Evolutionary conservation across 2,888 invertebrate genomes (phyloP), one percentile per base, ranked within the genome.

Genomic region (Gasteruption jaculator): DNA sequence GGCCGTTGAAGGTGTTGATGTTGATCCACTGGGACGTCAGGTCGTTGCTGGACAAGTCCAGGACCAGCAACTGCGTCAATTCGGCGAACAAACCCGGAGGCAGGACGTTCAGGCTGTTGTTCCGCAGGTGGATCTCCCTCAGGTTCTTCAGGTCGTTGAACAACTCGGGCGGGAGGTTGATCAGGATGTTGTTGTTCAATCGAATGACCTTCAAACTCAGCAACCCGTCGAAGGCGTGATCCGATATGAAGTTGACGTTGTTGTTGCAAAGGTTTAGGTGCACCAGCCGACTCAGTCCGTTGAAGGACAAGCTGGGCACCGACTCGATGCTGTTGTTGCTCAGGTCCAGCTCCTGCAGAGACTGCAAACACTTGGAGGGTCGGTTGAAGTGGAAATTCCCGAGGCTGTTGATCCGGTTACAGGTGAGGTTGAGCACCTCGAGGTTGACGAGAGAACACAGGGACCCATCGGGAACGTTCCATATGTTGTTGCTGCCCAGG

Each of bases 21-120:
- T 85, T 86, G 48, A 87, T 84, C 87, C 86, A 87, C 63, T 87
- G 88, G 33, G 85, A 82, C 3, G 86, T 85, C 46, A 91, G 73
- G 70, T 87, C 86, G 66, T 89, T 89, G 54, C 81, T 80, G 19
- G 86, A 85, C 57, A 89, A 72, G 71, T 89, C 87, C 46, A 89
- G 73, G 46, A 87, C 83, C 36, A 86, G 72, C 36, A 91, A 75
- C 69, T 87, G 85, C 38, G 81, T 77, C 41, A 89, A 73, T 57
- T 86, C 86, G 59, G 82, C 79, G 63, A 91, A 88, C 44, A 90
- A 73, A 16, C 86, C 87, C 7, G 87, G 86, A 33, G 87, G 87
- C 22, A 90, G 72, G 11, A 88, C 86, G 57, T 84, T 83, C 45
- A 91, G 81, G 24, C 85, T 83, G 70, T 91, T 91, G 67, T 89